phyloP scores from a whole-genome alignment of 2,113 vertebrate species.

The Silurus asotus region DNA sequence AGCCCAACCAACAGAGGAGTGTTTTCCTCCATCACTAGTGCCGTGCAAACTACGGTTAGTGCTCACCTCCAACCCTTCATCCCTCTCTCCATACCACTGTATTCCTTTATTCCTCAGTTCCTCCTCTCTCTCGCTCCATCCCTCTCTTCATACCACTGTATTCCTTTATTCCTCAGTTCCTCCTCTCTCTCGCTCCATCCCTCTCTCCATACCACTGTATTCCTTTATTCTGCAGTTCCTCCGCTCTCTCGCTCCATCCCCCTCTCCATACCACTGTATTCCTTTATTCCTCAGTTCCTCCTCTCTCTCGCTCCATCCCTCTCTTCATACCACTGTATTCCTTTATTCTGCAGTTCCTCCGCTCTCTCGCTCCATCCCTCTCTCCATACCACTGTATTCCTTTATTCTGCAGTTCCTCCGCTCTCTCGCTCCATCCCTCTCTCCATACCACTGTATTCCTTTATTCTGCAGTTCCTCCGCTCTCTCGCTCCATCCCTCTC shows the following conservation, averaged over 20 bases:
- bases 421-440: neutral
- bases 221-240: neutral
- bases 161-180: neutral
- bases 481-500: neutral
- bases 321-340: too few relatives aligned
- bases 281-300: neutral
- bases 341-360: neutral
- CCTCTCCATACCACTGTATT: too few relatives aligned
- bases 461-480: neutral
- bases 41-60: constrained; percentile 91
- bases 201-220: too few relatives aligned
- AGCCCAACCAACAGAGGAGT: constrained; percentile 76
- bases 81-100: neutral
- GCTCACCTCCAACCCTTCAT: neutral
- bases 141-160: too few relatives aligned
- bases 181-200: neutral
- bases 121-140: neutral
- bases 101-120: neutral
- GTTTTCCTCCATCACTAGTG: constrained; percentile 86
- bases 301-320: neutral
- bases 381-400: neutral
- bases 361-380: neutral
- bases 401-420: neutral
- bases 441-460: too few relatives aligned
- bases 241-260: neutral